phyloP scores from a whole-genome alignment of 1,140 invertebrate genomes.

The Anadara kagoshimensis region DNA sequence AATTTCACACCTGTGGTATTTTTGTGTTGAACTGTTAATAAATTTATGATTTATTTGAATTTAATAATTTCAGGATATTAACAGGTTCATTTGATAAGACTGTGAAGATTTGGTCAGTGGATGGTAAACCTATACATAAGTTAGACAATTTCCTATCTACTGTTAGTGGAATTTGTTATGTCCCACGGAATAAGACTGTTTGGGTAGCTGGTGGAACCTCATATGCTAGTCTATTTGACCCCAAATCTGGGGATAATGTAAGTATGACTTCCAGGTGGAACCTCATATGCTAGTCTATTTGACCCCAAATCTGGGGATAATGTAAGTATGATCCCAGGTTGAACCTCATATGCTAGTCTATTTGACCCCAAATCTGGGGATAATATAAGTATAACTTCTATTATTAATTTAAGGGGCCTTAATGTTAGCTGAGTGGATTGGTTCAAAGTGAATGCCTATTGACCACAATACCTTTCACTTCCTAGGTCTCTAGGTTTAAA shows the following conservation, averaged over 20 bases:
- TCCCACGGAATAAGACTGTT: slow-evolving; percentile 70
- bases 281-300: slow-evolving; percentile 58
- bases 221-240: slow-evolving; percentile 71
- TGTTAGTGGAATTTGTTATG: slow-evolving; percentile 71
- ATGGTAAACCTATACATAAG: slow-evolving; percentile 69
- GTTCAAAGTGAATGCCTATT: too few species aligned
- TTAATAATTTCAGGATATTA: slow-evolving; percentile 64
- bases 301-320: slow-evolving; percentile 46
- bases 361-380: slow-evolving; percentile 17
- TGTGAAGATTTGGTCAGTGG: slow-evolving; percentile 73
- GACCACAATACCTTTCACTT: too few species aligned
- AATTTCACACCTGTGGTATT: background rate
- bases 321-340: slow-evolving; percentile 62
- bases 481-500: too few species aligned
- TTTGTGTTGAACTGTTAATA: background rate
- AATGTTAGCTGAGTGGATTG: too few species aligned
- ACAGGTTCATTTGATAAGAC: slow-evolving; percentile 74
- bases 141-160: slow-evolving; percentile 69
- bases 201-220: slow-evolving; percentile 70
- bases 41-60: background rate
- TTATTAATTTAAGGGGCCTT: too few species aligned
- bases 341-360: slow-evolving; percentile 63
- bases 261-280: slow-evolving; percentile 58
- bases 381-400: slow-evolving; percentile 69
- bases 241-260: slow-evolving; percentile 73